These are phyloP conservation scores for Salvelinus namaycush DNA, from an alignment of 2,113 vertebrate species.

Conservation along the genomic window DNA sequence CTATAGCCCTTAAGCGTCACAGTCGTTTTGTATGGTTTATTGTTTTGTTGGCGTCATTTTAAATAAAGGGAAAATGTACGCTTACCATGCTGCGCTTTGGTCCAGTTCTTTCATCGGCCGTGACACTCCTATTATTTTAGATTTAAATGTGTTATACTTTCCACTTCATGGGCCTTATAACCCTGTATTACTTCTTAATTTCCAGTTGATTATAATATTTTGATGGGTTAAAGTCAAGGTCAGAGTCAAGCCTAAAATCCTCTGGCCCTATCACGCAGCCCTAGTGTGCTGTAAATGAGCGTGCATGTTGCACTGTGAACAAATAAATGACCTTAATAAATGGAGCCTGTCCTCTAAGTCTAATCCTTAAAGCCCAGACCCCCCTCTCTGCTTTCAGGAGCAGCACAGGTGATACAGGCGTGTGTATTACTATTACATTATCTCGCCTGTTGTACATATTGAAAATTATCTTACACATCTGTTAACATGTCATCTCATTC, in stretches of 20 bases:
- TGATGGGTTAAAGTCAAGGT: neutral
- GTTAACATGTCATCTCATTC: constrained; percentile 70
- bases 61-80: no score
- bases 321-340: constrained; percentile 65
- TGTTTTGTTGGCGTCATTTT: no score
- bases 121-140: no score
- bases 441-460: constrained; percentile 61
- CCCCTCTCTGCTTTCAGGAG: constrained; percentile 25
- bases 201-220: no score
- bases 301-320: constrained; percentile 34
- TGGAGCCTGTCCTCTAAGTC: constrained; percentile 53
- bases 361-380: neutral
- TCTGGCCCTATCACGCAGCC: no score
- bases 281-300: constrained; percentile 25
- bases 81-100: no score
- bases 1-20: no score
- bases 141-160: neutral
- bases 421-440: constrained; percentile 69
- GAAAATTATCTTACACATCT: constrained; percentile 71
- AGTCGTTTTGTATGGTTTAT: no score
- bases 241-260: no score
- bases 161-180: neutral
- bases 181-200: neutral
- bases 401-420: constrained; percentile 38
- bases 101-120: no score